Evolutionary conservation across 2,888 invertebrate species (phyloP), one percentile per base, ranked within the genome.

Genomic region (Trachelus stipa): DNA sequence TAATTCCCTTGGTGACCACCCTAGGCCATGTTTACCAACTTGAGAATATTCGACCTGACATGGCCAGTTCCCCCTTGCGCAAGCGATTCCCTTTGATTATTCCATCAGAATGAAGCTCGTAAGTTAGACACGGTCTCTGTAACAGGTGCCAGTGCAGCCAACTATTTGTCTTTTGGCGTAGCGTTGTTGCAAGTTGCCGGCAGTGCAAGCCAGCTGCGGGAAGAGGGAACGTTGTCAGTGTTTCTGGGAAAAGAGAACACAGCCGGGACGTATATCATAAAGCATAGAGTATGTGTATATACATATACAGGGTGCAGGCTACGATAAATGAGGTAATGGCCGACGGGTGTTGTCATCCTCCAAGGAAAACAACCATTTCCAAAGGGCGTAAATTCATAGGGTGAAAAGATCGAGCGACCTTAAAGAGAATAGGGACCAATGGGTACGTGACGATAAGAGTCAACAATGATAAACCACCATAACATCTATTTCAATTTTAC

Each of bases 311-410:
- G 23, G 2, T 56, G 56, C 56, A 56, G 56, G 56, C 23, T 2
- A 56, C 56, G 56, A 56, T 56, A 56, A 56, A 56, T 56, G 56
- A 56, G 56, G 56, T 56, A 56, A 56, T 56, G 56, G 56, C 23
- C 56, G 23, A 23, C 56, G 56, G 56, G 56, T 56, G 56, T 56
- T 56, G 56, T 56, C 56, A 56, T 56, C 56, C 56, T 56, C 23
- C 56, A 23, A 56, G 56, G 71, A 31, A 34, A 71, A 71, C 71
- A 71, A 71, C 71, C 71, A 34, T 71, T 71, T 71, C 71, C 71
- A 71, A 34, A 71, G 34, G 56, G 34, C 71, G 71, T 71, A 71
- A 71, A 71, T 71, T 71, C 71, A 34, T 71, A 71, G 33, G 71
- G 34, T 71, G 71, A 71, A 71, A 71, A 33, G 71, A 71, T 71